A percentile compares a stretch with the other conserved stretches of the same genome.
Conservation (phyloP, 2,797 vertebrate species). For the Percopsis omiscomaycus region DNA sequence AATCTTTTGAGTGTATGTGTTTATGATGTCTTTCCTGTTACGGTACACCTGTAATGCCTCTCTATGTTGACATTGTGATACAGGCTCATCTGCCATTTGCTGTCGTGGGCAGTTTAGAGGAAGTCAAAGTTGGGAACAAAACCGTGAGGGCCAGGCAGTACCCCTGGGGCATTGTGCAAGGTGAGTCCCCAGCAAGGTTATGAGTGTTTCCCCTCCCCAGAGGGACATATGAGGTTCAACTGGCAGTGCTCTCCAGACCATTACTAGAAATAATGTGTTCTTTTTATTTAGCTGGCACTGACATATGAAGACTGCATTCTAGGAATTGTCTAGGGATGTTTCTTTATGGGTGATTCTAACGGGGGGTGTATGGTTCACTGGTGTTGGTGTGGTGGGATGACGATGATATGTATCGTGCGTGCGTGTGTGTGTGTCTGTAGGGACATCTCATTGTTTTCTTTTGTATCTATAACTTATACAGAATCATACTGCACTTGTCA, state of each 20-base stretch:
- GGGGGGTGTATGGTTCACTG: neutral
- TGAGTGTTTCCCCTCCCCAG: conserved; percentile 7
- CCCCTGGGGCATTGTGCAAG: conserved; percentile 98
- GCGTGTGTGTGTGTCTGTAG: conserved; percentile 1
- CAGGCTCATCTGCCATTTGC: conserved; percentile 97
- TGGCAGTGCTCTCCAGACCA: neutral
- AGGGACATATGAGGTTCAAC: neutral
- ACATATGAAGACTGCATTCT: neutral
- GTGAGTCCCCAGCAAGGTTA: conserved; percentile 73
- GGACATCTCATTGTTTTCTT: conserved; percentile 21
- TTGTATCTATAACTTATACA: conserved; percentile 40
- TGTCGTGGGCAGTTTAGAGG: conserved; percentile 96
- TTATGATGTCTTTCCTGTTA: conserved; percentile 8
- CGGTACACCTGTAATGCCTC: conserved; percentile 9
- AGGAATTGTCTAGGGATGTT: neutral
- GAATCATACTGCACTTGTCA: conserved; percentile 18
- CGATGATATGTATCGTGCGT: neutral
- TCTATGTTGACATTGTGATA: conserved; percentile 19
- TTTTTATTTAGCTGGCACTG: neutral
- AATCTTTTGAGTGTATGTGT: no score
- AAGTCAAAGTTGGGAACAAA: conserved; percentile 98
- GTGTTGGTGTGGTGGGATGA: no score
- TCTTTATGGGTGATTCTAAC: neutral
- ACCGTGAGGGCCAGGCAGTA: conserved; percentile 96
- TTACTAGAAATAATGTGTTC: neutral